phyloP scores from a whole-genome alignment of 1,140 invertebrate species.

The Augochlora pura region DNA sequence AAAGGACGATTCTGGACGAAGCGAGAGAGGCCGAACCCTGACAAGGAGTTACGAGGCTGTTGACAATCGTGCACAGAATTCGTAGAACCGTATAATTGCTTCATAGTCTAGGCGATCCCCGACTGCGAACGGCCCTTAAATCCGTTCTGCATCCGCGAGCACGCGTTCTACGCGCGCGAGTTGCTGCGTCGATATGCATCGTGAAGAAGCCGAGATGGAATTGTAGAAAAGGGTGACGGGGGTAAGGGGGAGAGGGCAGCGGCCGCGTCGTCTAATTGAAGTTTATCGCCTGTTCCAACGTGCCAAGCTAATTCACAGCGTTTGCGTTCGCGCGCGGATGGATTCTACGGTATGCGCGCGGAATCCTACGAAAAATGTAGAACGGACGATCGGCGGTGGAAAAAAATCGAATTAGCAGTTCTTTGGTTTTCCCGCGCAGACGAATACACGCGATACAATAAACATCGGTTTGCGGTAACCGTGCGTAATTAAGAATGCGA shows the following conservation, averaged over 20 bases:
- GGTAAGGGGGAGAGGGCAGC: background rate
- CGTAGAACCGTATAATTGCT: conserved; percentile 73
- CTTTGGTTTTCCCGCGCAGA: too few species aligned
- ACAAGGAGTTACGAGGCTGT: conserved; percentile 62
- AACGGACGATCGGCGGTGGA: background rate
- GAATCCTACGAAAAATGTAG: background rate
- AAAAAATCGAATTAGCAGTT: background rate
- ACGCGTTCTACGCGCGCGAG: conserved; percentile 23
- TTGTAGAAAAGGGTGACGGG: background rate
- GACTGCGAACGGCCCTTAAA: conserved; percentile 50
- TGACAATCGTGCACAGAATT: conserved; percentile 67
- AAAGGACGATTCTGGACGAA: conserved; percentile 8
- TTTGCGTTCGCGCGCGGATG: background rate
- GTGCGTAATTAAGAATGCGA: too few species aligned
- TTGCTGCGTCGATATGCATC: conserved; percentile 22
- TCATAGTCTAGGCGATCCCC: conserved; percentile 52
- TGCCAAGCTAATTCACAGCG: conserved; percentile 14
- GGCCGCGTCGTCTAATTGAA: conserved; percentile 60
- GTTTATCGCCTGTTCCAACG: conserved; percentile 57
- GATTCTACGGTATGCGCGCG: background rate
- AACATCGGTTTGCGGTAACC: too few species aligned
- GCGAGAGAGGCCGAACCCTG: conserved; percentile 1
- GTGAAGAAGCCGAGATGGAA: conserved; percentile 6
- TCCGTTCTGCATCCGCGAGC: conserved; percentile 58
- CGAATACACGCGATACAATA: too few species aligned